These are phyloP conservation scores for Drosophila jambulina DNA, from an alignment of 1,140 invertebrate genomes.

Conservation along the genomic window DNA sequence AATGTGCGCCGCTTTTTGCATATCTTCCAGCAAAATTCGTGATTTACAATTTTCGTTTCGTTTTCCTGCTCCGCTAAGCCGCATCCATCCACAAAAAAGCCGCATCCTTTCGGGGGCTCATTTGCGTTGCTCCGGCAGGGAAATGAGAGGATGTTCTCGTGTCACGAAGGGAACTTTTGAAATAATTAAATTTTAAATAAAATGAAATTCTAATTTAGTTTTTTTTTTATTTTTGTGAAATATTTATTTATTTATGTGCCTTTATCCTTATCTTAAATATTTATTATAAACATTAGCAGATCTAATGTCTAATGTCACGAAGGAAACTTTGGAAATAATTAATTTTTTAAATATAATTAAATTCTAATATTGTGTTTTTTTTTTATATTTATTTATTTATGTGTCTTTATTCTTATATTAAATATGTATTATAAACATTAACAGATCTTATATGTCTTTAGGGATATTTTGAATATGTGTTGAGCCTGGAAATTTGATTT, in stretches of 20 bases:
- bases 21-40: slow-evolving; percentile 84
- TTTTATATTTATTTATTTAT: background rate
- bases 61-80: slow-evolving; percentile 59
- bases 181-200: background rate
- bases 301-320: slow-evolving; percentile 44
- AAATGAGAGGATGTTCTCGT: slow-evolving; percentile 18
- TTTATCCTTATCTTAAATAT: no score
- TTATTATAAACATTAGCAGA: background rate
- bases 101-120: slow-evolving; percentile 60
- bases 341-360: background rate
- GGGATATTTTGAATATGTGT: background rate
- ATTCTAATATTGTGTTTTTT: background rate
- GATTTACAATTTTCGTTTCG: slow-evolving; percentile 84
- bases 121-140: slow-evolving; percentile 44
- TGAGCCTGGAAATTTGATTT: background rate
- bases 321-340: background rate
- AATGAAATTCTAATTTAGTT: background rate
- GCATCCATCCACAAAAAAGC: slow-evolving; percentile 59
- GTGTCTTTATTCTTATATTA: no score
- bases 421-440: background rate
- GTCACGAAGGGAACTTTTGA: slow-evolving; percentile 17
- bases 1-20: slow-evolving; percentile 83
- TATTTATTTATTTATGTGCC: background rate
- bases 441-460: background rate
- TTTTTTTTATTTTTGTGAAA: background rate